Conservation (phyloP, 92 coral and sea anemone species). For the Zoanthus gigantus region DNA sequence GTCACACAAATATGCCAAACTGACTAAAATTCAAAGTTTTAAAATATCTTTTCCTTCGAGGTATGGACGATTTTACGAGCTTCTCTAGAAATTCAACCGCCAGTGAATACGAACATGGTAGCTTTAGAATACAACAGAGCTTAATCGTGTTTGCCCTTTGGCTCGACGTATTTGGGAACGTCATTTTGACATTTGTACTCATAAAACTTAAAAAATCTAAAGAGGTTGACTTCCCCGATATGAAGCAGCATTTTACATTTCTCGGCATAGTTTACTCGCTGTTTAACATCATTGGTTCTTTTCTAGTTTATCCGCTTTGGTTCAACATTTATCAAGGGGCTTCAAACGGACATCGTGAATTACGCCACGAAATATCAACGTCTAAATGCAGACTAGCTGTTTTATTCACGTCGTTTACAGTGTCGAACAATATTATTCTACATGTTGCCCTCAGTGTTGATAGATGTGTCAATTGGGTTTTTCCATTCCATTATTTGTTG, state of each 20-base stretch:
- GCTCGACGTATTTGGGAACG: not conserved
- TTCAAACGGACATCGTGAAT: not conserved
- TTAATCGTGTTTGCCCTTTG: not conserved
- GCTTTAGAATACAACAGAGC: not conserved
- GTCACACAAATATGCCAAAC: no score
- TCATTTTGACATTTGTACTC: slow-evolving; percentile 11
- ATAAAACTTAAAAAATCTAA: slow-evolving; percentile 33
- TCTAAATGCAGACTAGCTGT: not conserved
- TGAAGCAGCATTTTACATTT: slow-evolving; percentile 27
- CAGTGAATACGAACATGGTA: not conserved
- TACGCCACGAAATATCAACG: not conserved
- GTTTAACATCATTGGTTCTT: slow-evolving; percentile 20
- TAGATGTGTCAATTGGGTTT: slow-evolving; percentile 22
- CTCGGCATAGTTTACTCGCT: not conserved
- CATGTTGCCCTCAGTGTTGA: slow-evolving; percentile 22
- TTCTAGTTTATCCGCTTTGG: slow-evolving; percentile 24
- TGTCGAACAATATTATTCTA: not conserved
- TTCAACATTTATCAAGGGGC: not conserved
- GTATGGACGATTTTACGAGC: not conserved
- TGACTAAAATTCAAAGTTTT: no score
- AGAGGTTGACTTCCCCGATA: slow-evolving; percentile 36
- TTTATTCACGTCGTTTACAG: slow-evolving; percentile 12
- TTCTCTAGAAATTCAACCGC: not conserved
- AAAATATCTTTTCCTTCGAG: no score
- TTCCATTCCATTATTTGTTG: slow-evolving; percentile 31